phyloP scores from a whole-genome alignment of 2,888 invertebrate genomes.

The Gymnoscelis rufifasciata region DNA sequence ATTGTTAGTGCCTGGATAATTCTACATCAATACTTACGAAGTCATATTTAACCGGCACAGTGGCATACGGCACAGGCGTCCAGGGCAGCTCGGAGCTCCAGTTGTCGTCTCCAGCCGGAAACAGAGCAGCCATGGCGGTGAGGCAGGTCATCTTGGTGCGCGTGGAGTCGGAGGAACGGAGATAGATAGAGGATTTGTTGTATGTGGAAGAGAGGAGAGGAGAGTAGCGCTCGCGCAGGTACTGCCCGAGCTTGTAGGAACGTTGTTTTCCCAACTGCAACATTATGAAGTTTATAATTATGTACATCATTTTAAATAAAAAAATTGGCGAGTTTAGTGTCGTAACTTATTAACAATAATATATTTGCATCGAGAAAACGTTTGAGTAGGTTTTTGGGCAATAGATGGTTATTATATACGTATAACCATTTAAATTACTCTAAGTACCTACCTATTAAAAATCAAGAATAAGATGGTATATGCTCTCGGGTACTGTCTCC shows the following conservation, averaged over 20 bases:
- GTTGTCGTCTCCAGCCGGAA: conserved; percentile 28
- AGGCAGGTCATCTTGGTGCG: conserved; percentile 50
- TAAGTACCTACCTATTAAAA: no score
- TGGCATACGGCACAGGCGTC: conserved; percentile 48
- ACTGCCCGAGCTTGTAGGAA: conserved; percentile 37
- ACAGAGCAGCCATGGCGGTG: conserved; percentile 43
- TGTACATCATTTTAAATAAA: no score
- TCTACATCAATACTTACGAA: conserved; percentile 42
- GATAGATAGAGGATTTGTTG: conserved; percentile 47
- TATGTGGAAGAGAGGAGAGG: conserved; percentile 37
- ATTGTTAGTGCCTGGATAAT: no score
- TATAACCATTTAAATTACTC: no score
- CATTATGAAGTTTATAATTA: no score
- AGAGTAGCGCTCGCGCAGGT: conserved; percentile 38
- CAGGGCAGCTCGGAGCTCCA: conserved; percentile 43
- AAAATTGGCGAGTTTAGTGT: no score
- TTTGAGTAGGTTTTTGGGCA: no score
- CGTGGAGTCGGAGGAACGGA: conserved; percentile 49
- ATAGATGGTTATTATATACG: no score
- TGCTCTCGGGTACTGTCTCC: no score
- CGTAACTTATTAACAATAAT: no score
- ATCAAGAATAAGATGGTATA: no score
- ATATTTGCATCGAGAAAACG: no score
- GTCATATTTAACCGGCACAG: conserved; percentile 40
- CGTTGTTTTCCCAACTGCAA: conserved; percentile 37